A percentile compares a stretch with the other conserved stretches of the same genome.
These are phyloP conservation scores for Colinus virginianus DNA, from an alignment of 2,113 vertebrate genomes.

Conservation along the genomic window DNA sequence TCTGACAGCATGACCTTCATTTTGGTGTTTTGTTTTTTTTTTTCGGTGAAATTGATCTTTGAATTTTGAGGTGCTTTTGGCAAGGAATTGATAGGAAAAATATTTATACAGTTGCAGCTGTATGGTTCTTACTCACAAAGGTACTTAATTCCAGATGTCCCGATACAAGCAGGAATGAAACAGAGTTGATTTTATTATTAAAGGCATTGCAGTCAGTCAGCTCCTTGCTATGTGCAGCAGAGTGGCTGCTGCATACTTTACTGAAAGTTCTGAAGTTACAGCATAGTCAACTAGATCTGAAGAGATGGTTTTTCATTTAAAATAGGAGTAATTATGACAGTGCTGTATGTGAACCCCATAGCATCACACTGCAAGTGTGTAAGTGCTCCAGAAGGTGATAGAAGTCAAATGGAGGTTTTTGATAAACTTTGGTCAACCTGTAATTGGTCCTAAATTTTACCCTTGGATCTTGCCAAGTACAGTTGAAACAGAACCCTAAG, in stretches of 20 bases:
- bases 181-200: neutral
- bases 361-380: neutral
- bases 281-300: neutral
- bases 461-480: neutral
- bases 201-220: neutral
- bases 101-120: slow-evolving; percentile 40
- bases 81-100: slow-evolving; percentile 37
- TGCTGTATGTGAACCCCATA: neutral
- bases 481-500: neutral
- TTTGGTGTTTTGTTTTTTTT: slow-evolving; percentile 12
- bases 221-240: neutral
- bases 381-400: neutral
- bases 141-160: slow-evolving; percentile 48
- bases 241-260: neutral
- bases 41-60: slow-evolving; percentile 14
- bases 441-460: neutral
- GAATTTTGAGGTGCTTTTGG: slow-evolving; percentile 22
- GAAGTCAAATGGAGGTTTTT: neutral
- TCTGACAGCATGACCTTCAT: neutral
- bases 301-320: neutral
- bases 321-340: neutral
- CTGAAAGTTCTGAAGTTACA: neutral
- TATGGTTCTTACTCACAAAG: neutral
- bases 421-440: neutral
- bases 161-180: neutral